Base-by-base conservation (phyloP, 2,797 vertebrate species). In the Oceanodroma leucorhoa region DNA sequence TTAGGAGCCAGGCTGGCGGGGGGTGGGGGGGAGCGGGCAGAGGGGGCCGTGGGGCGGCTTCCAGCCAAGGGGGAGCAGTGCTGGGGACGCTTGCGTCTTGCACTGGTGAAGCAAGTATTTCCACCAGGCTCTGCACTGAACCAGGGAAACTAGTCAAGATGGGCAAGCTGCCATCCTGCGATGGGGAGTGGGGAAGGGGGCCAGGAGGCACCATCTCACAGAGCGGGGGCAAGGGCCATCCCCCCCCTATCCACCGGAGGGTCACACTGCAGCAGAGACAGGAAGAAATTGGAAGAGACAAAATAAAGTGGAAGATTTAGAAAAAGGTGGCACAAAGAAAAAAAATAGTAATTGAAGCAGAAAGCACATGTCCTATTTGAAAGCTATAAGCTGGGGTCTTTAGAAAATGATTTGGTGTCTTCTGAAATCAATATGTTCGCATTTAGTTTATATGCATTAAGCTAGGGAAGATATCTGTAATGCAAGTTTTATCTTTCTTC, bases 391-490 rank as follows among this genome's bases (percentile, higher is more conserved):
- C 75, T 22, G 2, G 20, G 16, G 46, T 90, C 60, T 93, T 90
- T 80, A 58, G 60, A 93, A 89, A 77, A 77, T 38, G 11, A 80
- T 75, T 60, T 79, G 30, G 27, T 67, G 34, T 66, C 75, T 85
- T 77, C 53, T 80, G 75, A 93, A 91, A 94, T 90, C 91, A 80
- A 5, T 76, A 90, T n/a, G 45, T 79, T 90, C 36, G 29, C 87
- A 80, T 84, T 84, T 86, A 82, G 43, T 89, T 90, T 90, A 50
- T 61, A 79, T 57, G 30, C 82, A 92, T 62, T 94, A 86, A 64
- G n/a, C 46, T 84, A 48, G 66, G 66, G 61, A 87, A 93, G 53
- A 38, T 84, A 93, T 36, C 53, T 51, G 48, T 79, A 89, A 94
- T 69, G 34, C n/a, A 83, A 81, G 72, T 66, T 90, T 87, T 67